Evolutionary conservation across 1,140 invertebrate species (phyloP), one percentile per base, ranked within the genome.

Genomic region (Lucilia sericata): DNA sequence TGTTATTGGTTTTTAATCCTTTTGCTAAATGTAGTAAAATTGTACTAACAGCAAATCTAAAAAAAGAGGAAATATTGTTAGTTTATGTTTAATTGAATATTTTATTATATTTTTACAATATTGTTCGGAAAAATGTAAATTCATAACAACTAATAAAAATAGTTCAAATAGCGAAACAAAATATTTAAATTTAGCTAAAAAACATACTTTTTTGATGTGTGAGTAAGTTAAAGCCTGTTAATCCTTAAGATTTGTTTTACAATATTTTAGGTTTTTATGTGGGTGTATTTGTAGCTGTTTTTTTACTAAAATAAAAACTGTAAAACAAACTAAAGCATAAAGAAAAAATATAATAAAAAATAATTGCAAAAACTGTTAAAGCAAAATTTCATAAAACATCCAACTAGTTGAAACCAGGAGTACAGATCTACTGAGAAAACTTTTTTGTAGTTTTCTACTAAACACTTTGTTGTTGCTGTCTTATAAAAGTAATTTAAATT

Each of bases 401-500:
- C 51, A 10, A n/a, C 51, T 49, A 49, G 13, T 5, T 12, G 49
- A 12, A 49, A 49, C 9, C 49, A 49, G 13, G 13, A 55, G 51
- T n/a, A 10, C 10, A 8, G 42, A 42, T 7, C 10, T 42, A 8
- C 2, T 42, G 5, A 0, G 1, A 55, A 13, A 21, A 70, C 65
- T 70, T 70, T n/a, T 70, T 60, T 0, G 14, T 10, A 25, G 19
- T 19, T 19, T n/a, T 70, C 19, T 65, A n/a, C n/a, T 65, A 65
- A 65, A 65, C 60, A 65, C n/a, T 70, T 70, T 70, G 8, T 70
- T 70, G 65, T 70, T 17, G 55, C 14, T 70, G 65, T 70, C 70
- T 51, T 42, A n/a, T 55, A 82, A 82, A 84, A 84, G 84, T 74
- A 84, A 84, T 84, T 82, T 84, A 84, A 84, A 84, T 84, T 82